Evolutionary conservation across 2,113 vertebrate species (phyloP).

Genomic region (Chaetorhynchus papuensis): DNA sequence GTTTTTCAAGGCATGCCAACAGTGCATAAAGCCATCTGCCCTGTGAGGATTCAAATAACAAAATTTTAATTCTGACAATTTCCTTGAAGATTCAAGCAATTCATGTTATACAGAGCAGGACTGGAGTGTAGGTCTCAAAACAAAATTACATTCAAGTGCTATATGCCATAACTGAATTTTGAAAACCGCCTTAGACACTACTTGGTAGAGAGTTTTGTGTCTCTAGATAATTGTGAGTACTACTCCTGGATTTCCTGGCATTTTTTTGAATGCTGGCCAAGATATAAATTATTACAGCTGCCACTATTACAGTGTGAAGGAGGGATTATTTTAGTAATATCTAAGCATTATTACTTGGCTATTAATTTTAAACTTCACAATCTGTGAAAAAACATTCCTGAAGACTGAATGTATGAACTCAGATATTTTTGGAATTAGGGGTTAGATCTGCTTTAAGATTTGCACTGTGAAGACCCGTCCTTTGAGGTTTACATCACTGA

Average conservation of each 20-base stretch:
- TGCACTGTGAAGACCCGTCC: not conserved
- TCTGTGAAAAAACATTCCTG: not conserved
- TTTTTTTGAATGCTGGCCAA: not conserved
- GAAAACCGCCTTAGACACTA: not conserved
- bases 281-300: not conserved
- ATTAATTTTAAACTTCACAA: not conserved
- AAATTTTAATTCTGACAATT: not conserved
- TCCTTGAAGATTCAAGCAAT: not conserved
- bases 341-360: not conserved
- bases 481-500: not conserved
- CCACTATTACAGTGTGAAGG: not conserved
- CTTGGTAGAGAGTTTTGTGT: not conserved
- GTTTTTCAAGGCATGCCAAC: constrained; percentile 93
- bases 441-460: not conserved
- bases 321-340: not conserved
- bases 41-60: constrained; percentile 59
- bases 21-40: constrained; percentile 92
- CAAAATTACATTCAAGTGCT: not conserved
- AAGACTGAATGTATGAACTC: not conserved
- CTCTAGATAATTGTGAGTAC: not conserved
- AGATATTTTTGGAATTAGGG: not conserved
- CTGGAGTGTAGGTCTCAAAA: not conserved
- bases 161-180: not conserved
- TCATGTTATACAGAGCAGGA: not conserved
- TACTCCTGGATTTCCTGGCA: not conserved